Evolutionary conservation across 2,888 invertebrate genomes (phyloP).

Genomic region (Diogma glabrata): DNA sequence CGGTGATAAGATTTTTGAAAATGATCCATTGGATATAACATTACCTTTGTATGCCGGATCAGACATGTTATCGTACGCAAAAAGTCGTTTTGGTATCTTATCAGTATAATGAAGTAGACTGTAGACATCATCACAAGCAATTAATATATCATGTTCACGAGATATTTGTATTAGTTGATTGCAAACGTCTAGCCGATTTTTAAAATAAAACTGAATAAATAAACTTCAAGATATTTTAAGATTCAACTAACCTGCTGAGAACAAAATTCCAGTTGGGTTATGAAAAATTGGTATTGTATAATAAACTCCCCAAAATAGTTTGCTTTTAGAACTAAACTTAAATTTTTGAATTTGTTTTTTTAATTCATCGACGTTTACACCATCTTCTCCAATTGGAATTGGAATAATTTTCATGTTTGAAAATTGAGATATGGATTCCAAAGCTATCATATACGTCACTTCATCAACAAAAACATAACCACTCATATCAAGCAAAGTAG

Average conservation of each 20-base stretch:
- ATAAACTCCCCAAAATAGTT: slow-evolving; percentile 43
- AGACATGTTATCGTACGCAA: slow-evolving; percentile 39
- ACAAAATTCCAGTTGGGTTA: slow-evolving; percentile 45
- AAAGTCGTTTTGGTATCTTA: slow-evolving; percentile 39
- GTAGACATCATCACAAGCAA: slow-evolving; percentile 52
- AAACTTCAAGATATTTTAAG: background rate
- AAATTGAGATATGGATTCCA: slow-evolving; percentile 43
- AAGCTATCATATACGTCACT: slow-evolving; percentile 50
- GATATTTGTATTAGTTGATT: slow-evolving; percentile 36
- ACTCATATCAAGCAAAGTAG: slow-evolving; percentile 41
- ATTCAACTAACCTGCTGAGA: slow-evolving; percentile 33
- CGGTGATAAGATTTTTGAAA: slow-evolving; percentile 52
- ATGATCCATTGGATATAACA: slow-evolving; percentile 50
- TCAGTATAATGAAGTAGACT: slow-evolving; percentile 43
- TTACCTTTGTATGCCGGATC: slow-evolving; percentile 38
- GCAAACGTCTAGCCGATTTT: slow-evolving; percentile 35
- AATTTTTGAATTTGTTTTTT: slow-evolving; percentile 34
- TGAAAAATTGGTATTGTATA: slow-evolving; percentile 47
- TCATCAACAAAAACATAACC: slow-evolving; percentile 51
- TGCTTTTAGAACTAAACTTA: slow-evolving; percentile 27
- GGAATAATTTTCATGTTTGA: slow-evolving; percentile 41
- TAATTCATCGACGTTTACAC: slow-evolving; percentile 40
- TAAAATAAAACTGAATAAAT: too few relatives aligned
- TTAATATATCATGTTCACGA: slow-evolving; percentile 35
- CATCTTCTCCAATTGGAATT: slow-evolving; percentile 32